These are phyloP conservation scores for Acleris emargana DNA, from an alignment of 2,888 invertebrate species.

Conservation along the genomic window DNA sequence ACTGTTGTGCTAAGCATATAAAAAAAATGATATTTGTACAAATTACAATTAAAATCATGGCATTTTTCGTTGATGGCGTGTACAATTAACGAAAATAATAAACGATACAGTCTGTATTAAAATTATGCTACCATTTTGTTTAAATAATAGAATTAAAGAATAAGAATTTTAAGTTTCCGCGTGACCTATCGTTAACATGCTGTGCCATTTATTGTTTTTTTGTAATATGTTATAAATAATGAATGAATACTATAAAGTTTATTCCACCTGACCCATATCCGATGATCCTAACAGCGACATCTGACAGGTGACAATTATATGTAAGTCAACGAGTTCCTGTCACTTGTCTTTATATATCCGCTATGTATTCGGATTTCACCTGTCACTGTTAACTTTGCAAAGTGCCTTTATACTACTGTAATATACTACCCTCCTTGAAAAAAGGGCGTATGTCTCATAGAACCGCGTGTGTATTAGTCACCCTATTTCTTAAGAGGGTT, in stretches of 20 bases:
- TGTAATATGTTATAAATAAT: slow-evolving; percentile 10
- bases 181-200: neutral
- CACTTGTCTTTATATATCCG: too few species aligned
- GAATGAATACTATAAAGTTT: slow-evolving; percentile 11
- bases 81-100: neutral
- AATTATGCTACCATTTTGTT: neutral
- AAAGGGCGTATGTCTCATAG: too few species aligned
- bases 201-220: neutral
- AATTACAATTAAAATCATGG: neutral
- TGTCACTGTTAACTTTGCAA: too few species aligned
- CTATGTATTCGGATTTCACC: too few species aligned
- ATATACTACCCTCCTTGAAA: too few species aligned
- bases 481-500: too few species aligned
- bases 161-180: too few species aligned
- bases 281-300: too few species aligned
- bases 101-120: neutral
- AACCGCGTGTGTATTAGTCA: too few species aligned
- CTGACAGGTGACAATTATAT: too few species aligned
- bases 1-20: neutral
- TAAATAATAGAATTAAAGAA: neutral
- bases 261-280: neutral
- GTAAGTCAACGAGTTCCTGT: too few species aligned
- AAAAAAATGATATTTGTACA: slow-evolving; percentile 2
- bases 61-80: neutral
- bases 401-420: too few species aligned